Evolutionary conservation across 1,140 invertebrate genomes (phyloP), one percentile per base, ranked within the genome.

Genomic region (Trachelipus rathkii): DNA sequence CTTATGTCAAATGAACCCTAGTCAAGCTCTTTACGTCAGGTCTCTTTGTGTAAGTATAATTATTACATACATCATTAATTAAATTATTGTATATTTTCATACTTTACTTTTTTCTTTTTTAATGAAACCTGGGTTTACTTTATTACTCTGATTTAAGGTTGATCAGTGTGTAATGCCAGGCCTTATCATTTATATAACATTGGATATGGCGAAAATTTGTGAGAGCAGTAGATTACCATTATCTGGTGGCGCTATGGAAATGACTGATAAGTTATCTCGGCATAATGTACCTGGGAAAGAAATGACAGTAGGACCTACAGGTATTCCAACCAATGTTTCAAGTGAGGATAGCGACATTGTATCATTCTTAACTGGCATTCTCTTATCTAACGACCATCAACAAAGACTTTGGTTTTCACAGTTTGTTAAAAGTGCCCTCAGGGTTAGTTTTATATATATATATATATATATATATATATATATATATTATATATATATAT

Each of bases 351-450:
- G 85, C 72, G 89, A 90, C 82, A 83, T 90, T 33, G 87, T 97
- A 10, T 91, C 95, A 11, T 98, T 97, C 86, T 89, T 97, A 24
- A 95, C 93, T 72, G 95, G 95, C 10, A 86, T 98, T 45, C 86
- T 98, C 73, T 87, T 97, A 44, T 95, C 95, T 19, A 95, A 91
- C 83, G 95, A 98, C 86, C 92, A 94, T 82, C 91, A 91, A 79
- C 91, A 95, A 0, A 88, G 95, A 82, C 92, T 90, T 77, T 98
- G 95, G 95, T 96, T 98, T 84, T 92, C 93, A 0, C 89, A 92
- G 82, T 98, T 95, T 83, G 90, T 97, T 46, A 89, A 95, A 80
- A 93, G 91, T 83, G 92, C 93, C 4, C 95, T 97, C 83, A 97
- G 97, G 85, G 89, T 89, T 81, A 81, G 77, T 77, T 53, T 78